Conservation (phyloP, 1,140 invertebrate species). For the Drosophila yakuba region DNA sequence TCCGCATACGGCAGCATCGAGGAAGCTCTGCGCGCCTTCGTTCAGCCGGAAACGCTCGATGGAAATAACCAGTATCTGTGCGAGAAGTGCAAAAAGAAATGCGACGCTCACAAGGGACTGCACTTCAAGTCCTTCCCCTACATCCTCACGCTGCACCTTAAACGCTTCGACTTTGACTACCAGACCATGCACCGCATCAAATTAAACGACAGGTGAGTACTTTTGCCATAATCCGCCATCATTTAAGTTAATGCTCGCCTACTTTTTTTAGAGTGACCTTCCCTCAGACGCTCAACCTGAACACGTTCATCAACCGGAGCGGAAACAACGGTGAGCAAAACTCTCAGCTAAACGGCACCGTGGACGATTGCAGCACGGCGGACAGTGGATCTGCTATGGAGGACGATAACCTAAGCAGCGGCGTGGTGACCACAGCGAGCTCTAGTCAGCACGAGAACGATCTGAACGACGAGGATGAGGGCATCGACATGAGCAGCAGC, state of each 20-base stretch:
- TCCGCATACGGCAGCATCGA: constrained; percentile 93
- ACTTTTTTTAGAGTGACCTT: constrained; percentile 91
- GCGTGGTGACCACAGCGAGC: constrained; percentile 75
- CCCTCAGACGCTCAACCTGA: constrained; percentile 92
- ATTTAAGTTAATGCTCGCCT: neutral
- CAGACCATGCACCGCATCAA: constrained; percentile 94
- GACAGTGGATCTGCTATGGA: constrained; percentile 89
- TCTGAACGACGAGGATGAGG: constrained; percentile 87
- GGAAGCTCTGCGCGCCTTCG: constrained; percentile 94
- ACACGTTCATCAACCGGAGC: constrained; percentile 87
- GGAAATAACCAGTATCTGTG: constrained; percentile 96
- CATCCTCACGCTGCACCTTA: constrained; percentile 94
- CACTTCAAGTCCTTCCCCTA: constrained; percentile 96
- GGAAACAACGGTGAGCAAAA: constrained; percentile 46
- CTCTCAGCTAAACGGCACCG: constrained; percentile 57
- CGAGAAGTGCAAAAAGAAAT: constrained; percentile 94
- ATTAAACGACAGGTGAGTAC: constrained; percentile 93
- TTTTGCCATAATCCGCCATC: neutral
- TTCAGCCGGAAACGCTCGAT: constrained; percentile 93
- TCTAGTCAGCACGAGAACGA: constrained; percentile 82
- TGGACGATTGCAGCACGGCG: constrained; percentile 89
- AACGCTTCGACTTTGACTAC: constrained; percentile 97
- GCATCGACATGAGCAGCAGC: constrained; percentile 89
- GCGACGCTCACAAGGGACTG: constrained; percentile 96
- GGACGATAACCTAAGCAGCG: constrained; percentile 86